Evolutionary conservation across 2,113 vertebrate genomes (phyloP).

Genomic region (Colaptes auratus): DNA sequence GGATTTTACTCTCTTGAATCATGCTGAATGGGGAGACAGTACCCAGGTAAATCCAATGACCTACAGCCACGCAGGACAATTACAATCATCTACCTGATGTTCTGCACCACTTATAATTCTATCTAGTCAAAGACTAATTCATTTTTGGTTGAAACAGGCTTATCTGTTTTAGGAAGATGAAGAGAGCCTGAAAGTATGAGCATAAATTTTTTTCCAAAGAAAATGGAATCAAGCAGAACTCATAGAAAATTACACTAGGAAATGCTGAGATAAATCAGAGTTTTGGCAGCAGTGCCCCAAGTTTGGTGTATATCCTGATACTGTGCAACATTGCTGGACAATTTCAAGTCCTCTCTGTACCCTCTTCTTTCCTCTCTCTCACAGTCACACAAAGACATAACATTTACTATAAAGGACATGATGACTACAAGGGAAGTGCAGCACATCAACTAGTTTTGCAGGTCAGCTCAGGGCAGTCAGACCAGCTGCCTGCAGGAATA

Average conservation of each 20-base stretch:
- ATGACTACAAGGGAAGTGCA: background rate
- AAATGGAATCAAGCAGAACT: background rate
- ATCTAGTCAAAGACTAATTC: background rate
- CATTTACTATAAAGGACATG: background rate
- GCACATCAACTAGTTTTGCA: background rate
- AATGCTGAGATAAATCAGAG: background rate
- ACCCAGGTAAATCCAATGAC: background rate
- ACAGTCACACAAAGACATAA: background rate
- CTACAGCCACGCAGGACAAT: background rate
- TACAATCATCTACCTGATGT: background rate
- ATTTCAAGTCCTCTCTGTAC: background rate
- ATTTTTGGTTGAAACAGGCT: background rate
- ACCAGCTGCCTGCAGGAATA: background rate
- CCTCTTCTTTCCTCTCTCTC: background rate
- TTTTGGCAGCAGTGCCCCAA: background rate
- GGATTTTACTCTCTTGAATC: conserved; percentile 20
- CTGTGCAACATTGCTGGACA: background rate
- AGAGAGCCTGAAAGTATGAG: background rate
- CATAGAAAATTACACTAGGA: background rate
- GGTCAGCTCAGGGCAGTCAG: background rate
- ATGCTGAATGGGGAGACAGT: background rate
- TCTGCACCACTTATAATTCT: background rate
- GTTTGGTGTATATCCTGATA: background rate
- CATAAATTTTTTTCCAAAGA: background rate
- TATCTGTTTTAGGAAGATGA: background rate